Evolutionary conservation across 2,888 invertebrate species (phyloP), one percentile per base, ranked within the genome.

Genomic region (Meiosimyza platycephala): DNA sequence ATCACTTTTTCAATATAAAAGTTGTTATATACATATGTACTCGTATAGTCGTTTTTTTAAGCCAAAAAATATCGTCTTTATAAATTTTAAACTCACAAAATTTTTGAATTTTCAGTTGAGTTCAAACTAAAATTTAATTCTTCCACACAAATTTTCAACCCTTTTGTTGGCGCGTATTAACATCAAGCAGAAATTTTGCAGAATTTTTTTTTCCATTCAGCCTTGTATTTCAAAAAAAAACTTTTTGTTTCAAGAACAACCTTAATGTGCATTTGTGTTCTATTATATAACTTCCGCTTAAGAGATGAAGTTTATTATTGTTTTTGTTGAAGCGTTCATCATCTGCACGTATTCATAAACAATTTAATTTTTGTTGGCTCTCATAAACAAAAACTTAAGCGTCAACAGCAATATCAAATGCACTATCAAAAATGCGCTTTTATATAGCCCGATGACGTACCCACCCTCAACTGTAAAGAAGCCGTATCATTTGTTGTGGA

Each of bases 351-450:
- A 72, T 66, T 72, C 69, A 73, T 71, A 72, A 69, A 63, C 75
- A 70, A 72, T 74, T 72, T 72, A 66, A 72, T 65, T 72, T 70
- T 69, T 72, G 65, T 50, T 40, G 40, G 47, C 48, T 59, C 52
- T 52, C 40, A 33, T 65, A 71, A 71, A 71, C 28, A 13, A 57
- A 63, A 50, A 47, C 71, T 33, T 57, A 77, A 78, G 75, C 81
- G 78, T 81, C 74, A 75, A 71, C 72, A 70, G 65, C 62, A 67
- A 70, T 13, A 66, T 12, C 52, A 52, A 22, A 13, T 52, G n/a
- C 71, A 74, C 73, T 63, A 72, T 71, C 75, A 72, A 48, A 15
- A 51, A 50, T 65, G 72, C 68, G 57, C 72, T 65, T 70, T 60
- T 63, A 69, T 55, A 55, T 57, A 65, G 71, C 54, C 67, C 74